Evolutionary conservation across 2,797 vertebrate species (phyloP).

Genomic region (Siniperca undulata): DNA sequence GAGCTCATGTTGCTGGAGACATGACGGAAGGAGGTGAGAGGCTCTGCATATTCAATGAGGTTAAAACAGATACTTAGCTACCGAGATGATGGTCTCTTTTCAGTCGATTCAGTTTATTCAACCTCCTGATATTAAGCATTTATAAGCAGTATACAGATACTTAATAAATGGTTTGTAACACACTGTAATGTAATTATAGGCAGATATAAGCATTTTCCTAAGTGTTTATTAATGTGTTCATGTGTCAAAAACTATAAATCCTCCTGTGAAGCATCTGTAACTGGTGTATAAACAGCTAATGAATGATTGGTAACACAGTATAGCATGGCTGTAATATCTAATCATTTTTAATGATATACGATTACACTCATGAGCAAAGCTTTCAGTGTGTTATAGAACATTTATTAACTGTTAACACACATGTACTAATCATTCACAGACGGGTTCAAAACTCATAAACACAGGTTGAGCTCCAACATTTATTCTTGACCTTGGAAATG

Average conservation of each 20-base stretch:
- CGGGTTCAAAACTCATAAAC: not conserved
- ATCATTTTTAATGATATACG: not conserved
- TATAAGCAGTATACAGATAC: not conserved
- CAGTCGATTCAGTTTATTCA: not conserved
- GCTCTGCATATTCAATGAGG: conserved; percentile 2
- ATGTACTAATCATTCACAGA: not conserved
- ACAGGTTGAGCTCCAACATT: not conserved
- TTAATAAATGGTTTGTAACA: too few species aligned
- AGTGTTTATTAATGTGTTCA: not conserved
- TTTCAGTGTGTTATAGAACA: not conserved
- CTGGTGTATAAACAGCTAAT: not conserved
- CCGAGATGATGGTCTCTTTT: not conserved
- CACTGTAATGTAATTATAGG: not conserved
- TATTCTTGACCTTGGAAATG: not conserved
- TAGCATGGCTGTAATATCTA: not conserved
- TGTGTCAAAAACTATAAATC: not conserved
- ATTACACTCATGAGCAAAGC: not conserved
- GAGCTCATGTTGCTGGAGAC: not conserved
- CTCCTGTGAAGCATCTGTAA: too few species aligned
- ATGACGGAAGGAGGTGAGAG: not conserved
- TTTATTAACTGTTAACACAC: not conserved
- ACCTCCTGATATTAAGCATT: not conserved
- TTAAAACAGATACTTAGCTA: not conserved
- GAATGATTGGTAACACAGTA: not conserved
- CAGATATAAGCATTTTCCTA: not conserved